Percentiles rank a stretch among this genome's conserved stretches.
Conservation (phyloP, 2,888 invertebrate species). For the Scelioninae gen. 1 region DNA sequence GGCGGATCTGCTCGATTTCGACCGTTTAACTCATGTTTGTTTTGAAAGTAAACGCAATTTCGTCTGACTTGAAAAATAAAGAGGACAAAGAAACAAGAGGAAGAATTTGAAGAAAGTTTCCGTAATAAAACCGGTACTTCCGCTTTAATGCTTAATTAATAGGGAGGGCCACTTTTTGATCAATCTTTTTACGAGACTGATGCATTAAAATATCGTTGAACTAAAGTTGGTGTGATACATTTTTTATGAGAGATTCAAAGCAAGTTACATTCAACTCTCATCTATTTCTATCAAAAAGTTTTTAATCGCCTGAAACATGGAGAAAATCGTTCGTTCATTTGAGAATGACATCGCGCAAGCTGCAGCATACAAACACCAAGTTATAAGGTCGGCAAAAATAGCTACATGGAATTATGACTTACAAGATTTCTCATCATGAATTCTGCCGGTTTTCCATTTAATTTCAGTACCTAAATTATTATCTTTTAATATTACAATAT, state of each 20-base stretch:
- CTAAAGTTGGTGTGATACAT: slow-evolving; percentile 36
- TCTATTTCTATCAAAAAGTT: too few species aligned
- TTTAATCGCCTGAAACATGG: too few species aligned
- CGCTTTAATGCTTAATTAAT: slow-evolving; percentile 17
- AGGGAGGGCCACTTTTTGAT: slow-evolving; percentile 18
- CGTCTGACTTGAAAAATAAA: slow-evolving; percentile 1
- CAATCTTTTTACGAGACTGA: slow-evolving; percentile 30
- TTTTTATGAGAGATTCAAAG: too few species aligned
- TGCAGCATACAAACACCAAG: too few species aligned
- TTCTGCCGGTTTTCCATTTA: too few species aligned
- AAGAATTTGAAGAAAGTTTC: background rate
- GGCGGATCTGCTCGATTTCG: slow-evolving; percentile 3
- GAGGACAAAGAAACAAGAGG: background rate
- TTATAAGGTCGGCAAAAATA: too few species aligned
- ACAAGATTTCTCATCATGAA: too few species aligned
- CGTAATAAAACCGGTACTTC: slow-evolving; percentile 7
- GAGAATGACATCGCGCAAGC: too few species aligned
- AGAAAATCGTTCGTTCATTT: too few species aligned
- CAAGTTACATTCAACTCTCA: too few species aligned
- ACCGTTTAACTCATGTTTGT: slow-evolving; percentile 22
- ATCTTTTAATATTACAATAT: slow-evolving; percentile 1
- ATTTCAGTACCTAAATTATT: too few species aligned
- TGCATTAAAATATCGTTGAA: slow-evolving; percentile 28
- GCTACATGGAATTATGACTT: too few species aligned
- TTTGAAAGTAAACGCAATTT: slow-evolving; percentile 43